Base-by-base conservation (phyloP, 2,113 vertebrate species). In the Poecilia latipinna region DNA sequence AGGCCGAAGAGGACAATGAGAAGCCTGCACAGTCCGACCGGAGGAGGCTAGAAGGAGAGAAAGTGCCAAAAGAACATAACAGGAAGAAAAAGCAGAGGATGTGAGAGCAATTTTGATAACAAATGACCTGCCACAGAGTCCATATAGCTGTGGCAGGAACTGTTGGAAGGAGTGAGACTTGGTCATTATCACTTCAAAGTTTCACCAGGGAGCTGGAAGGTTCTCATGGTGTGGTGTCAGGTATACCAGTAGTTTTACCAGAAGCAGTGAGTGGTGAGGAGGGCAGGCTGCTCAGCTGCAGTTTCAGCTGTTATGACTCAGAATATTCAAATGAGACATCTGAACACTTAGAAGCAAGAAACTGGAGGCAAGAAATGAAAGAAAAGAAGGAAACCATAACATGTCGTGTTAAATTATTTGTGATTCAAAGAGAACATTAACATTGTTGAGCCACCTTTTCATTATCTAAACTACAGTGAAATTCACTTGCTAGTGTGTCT, bases 111-210 rank as follows among this genome's bases (percentile, higher is more conserved):
- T 82, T 86, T 71, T 82, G 86, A 87, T 89, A 88, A 88, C 78
- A 91, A 87, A 88, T 85, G 88, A 86, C 76, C 86, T 86, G 90
- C 82, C 87, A 86, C 71, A 39, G 68, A 86, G 79, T 76, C 69
- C 74, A 75, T 70, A 82, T 61, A 86, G 63, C 76, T 80, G 74
- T 76, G 62, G 82, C 69, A 42, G 51, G 32, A 4, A 10, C 54
- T 37, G 70, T 61, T 72, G 81, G 62, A 80, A 61, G 61, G 12
- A 84, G 70, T 67, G 71, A 70, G 68, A 86, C 64, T 85, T 37
- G 73, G 79, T 69, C 72, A 88, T 89, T 89, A 88, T 88, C 84
- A 88, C 88, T 89, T 91, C 82, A 89, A 88, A 84, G 88, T 72
- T 72, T 83, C 75, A 39, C 82, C 3, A 48, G 80, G 74, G 80